phyloP scores from a whole-genome alignment of 2,888 invertebrate species.

The Andrena fulva region DNA sequence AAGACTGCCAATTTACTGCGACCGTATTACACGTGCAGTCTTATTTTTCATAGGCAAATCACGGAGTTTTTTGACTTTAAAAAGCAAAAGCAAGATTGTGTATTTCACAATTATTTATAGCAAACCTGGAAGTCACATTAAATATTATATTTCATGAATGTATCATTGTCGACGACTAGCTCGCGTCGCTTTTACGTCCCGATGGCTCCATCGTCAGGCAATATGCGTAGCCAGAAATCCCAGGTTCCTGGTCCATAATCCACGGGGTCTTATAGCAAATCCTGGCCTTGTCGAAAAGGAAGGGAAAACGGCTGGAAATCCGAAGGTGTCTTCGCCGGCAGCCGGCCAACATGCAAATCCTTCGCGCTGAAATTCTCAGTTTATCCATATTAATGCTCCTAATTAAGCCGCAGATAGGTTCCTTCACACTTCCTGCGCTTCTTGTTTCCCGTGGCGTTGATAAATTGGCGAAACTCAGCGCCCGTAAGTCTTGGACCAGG shows the following conservation, averaged over 20 bases:
- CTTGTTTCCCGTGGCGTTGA: constrained; percentile 14
- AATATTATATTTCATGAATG: neutral
- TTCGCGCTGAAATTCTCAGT: constrained; percentile 35
- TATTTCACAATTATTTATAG: no score
- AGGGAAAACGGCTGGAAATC: constrained; percentile 58
- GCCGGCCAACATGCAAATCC: constrained; percentile 67
- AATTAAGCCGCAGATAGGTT: constrained; percentile 67
- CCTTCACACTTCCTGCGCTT: constrained; percentile 27
- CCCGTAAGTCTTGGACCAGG: neutral
- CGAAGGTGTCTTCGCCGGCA: constrained; percentile 53
- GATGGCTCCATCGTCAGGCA: constrained; percentile 17
- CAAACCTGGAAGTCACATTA: no score
- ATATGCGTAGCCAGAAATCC: constrained; percentile 32
- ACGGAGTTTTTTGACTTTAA: no score
- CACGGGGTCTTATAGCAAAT: constrained; percentile 60
- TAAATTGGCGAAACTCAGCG: constrained; percentile 18
- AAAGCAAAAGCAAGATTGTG: no score
- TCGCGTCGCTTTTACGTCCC: neutral
- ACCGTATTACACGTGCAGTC: no score
- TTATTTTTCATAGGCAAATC: no score
- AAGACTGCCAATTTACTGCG: no score
- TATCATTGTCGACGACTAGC: neutral
- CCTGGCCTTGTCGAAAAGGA: constrained; percentile 60
- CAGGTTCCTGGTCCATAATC: constrained; percentile 45
- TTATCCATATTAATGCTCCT: constrained; percentile 75